Percentiles rank a stretch among this genome's conserved stretches.
These are phyloP conservation scores for Drosophila nigrodunni DNA, from an alignment of 1,140 invertebrate genomes.

Conservation along the genomic window DNA sequence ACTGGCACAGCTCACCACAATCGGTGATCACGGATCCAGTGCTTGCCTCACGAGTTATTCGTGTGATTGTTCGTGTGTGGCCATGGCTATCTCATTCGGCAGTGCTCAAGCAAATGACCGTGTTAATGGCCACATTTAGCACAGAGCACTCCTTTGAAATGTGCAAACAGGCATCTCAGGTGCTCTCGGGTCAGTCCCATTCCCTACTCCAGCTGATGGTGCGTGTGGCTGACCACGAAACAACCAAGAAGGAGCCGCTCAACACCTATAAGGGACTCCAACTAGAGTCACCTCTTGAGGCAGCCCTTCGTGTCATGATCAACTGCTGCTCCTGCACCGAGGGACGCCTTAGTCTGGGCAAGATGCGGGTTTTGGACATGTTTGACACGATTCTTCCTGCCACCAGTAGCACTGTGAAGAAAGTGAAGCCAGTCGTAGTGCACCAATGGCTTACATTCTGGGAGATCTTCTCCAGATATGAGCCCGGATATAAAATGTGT, in stretches of 20 bases:
- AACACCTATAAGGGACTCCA: neutral
- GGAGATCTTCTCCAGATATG: slow-evolving; percentile 84
- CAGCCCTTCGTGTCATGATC: slow-evolving; percentile 59
- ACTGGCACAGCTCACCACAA: slow-evolving; percentile 61
- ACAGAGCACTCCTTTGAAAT: slow-evolving; percentile 75
- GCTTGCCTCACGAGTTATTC: slow-evolving; percentile 29
- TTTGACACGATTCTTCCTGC: slow-evolving; percentile 74
- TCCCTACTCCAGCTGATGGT: slow-evolving; percentile 69
- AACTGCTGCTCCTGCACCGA: slow-evolving; percentile 75
- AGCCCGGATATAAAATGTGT: slow-evolving; percentile 72
- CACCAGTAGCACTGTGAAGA: slow-evolving; percentile 31
- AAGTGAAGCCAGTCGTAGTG: slow-evolving; percentile 83
- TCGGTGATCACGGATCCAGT: slow-evolving; percentile 48
- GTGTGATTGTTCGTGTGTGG: slow-evolving; percentile 64
- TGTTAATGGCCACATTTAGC: slow-evolving; percentile 56
- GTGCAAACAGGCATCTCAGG: slow-evolving; percentile 62
- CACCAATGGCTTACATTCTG: slow-evolving; percentile 85
- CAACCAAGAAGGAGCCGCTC: slow-evolving; percentile 58
- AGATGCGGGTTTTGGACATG: slow-evolving; percentile 82
- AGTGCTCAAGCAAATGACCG: slow-evolving; percentile 51
- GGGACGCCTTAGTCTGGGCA: slow-evolving; percentile 61
- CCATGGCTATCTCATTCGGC: slow-evolving; percentile 72
- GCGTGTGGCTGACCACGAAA: slow-evolving; percentile 65
- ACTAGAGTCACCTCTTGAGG: slow-evolving; percentile 35
- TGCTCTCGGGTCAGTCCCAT: slow-evolving; percentile 41